Conservation (phyloP, 2,888 invertebrate genomes). For the Alsophila aescularia region DNA sequence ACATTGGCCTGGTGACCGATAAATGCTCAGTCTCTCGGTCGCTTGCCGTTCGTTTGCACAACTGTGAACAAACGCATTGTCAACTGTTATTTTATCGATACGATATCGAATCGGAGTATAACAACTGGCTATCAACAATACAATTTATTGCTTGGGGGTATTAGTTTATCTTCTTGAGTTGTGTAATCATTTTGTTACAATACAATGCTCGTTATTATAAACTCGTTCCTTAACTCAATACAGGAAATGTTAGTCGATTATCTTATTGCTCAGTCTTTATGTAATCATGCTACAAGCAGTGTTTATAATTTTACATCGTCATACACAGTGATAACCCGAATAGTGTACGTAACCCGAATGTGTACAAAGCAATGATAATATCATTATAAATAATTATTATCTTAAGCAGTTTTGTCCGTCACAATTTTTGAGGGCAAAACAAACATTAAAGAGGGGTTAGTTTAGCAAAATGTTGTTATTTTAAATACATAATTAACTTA, state of each 20-base stretch:
- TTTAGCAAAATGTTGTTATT: too few relatives aligned
- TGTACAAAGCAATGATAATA: neutral
- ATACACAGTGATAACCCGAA: constrained; percentile 12
- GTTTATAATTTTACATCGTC: neutral
- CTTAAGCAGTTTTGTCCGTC: too few relatives aligned
- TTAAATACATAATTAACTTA: too few relatives aligned
- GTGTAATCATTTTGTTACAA: constrained; percentile 32
- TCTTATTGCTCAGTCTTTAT: constrained; percentile 12
- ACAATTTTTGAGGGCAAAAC: too few relatives aligned
- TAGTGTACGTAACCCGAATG: constrained; percentile 9
- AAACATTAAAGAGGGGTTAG: too few relatives aligned
- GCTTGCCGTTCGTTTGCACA: constrained; percentile 56
- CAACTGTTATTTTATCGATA: constrained; percentile 13
- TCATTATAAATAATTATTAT: too few relatives aligned
- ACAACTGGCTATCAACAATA: neutral
- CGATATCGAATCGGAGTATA: neutral
- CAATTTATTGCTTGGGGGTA: constrained; percentile 1
- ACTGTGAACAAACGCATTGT: constrained; percentile 42
- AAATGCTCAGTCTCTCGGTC: constrained; percentile 37
- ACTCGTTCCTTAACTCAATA: constrained; percentile 24
- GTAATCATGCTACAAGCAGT: constrained; percentile 19
- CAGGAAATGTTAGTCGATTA: constrained; percentile 34
- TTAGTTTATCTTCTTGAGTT: constrained; percentile 24
- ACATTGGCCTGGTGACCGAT: constrained; percentile 74
- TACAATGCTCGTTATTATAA: constrained; percentile 29